Evolutionary conservation across 2,113 vertebrate species (phyloP).

Genomic region (Seriola aureovittata): DNA sequence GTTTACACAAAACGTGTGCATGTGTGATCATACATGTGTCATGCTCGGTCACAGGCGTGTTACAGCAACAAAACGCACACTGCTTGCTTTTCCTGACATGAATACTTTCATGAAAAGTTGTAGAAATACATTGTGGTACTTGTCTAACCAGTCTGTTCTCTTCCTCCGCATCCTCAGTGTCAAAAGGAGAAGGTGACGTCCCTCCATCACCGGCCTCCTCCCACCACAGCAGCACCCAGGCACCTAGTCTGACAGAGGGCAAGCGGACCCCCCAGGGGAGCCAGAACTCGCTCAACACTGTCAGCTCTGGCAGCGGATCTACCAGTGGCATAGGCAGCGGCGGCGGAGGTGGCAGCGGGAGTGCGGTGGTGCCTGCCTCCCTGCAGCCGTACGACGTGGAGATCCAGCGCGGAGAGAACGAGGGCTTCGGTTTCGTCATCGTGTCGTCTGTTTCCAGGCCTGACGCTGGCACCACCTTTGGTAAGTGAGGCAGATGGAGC

Average conservation of each 20-base stretch:
- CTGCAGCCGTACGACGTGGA: slow-evolving; percentile 97
- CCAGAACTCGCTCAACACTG: slow-evolving; percentile 98
- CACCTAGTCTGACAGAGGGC: slow-evolving; percentile 94
- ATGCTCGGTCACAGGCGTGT: background rate
- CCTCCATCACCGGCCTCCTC: slow-evolving; percentile 95
- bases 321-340: slow-evolving; percentile 96
- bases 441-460: slow-evolving; percentile 97
- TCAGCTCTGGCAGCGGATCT: slow-evolving; percentile 97
- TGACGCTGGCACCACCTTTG: slow-evolving; percentile 93
- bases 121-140: background rate
- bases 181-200: slow-evolving; percentile 93
- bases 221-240: slow-evolving; percentile 98
- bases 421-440: slow-evolving; percentile 98
- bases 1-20: slow-evolving; percentile 19
- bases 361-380: slow-evolving; percentile 86
- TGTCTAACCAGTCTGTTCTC: background rate
- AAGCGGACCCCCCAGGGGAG: slow-evolving; percentile 97
- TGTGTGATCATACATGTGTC: background rate
- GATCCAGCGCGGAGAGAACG: slow-evolving; percentile 94
- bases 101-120: background rate
- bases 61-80: background rate
- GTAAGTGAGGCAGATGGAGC: slow-evolving; percentile 82
- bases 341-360: slow-evolving; percentile 87
- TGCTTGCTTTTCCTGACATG: background rate
- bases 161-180: slow-evolving; percentile 77